These are phyloP conservation scores for Brenthis hecate DNA, from an alignment of 2,888 invertebrate species.

Conservation along the genomic window DNA sequence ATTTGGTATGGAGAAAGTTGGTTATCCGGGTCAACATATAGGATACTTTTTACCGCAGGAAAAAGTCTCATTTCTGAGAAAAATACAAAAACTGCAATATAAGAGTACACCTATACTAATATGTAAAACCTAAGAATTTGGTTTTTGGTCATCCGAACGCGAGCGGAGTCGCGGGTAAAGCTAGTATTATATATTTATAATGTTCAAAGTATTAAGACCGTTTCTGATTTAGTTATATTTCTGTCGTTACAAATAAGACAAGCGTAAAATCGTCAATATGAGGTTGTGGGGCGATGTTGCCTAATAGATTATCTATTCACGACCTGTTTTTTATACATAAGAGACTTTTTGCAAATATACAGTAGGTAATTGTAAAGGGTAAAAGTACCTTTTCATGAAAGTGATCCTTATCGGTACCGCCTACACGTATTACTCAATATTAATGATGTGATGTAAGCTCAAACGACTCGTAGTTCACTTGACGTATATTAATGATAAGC, in stretches of 20 bases:
- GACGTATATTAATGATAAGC: slow-evolving; percentile 76
- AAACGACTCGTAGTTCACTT: slow-evolving; percentile 69
- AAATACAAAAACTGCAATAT: too few relatives aligned
- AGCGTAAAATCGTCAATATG: slow-evolving; percentile 54
- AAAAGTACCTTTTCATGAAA: slow-evolving; percentile 72
- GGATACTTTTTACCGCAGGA: too few relatives aligned
- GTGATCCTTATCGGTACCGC: slow-evolving; percentile 68
- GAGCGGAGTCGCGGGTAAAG: too few relatives aligned
- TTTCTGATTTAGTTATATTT: slow-evolving; percentile 2
- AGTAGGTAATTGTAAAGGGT: slow-evolving; percentile 69
- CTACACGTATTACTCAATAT: slow-evolving; percentile 76
- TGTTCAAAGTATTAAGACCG: background rate
- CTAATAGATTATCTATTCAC: slow-evolving; percentile 32
- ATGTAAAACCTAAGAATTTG: too few relatives aligned
- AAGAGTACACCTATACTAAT: too few relatives aligned
- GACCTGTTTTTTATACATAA: slow-evolving; percentile 49
- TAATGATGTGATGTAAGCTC: slow-evolving; percentile 80
- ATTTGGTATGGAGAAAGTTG: too few relatives aligned
- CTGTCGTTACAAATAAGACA: slow-evolving; percentile 44
- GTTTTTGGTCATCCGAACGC: too few relatives aligned
- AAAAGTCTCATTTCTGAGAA: too few relatives aligned
- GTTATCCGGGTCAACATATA: too few relatives aligned
- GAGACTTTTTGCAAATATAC: slow-evolving; percentile 66
- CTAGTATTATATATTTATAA: background rate
- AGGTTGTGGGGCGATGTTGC: slow-evolving; percentile 33